Conservation (phyloP, 2,888 invertebrate species). For the Aricia artaxerxes region DNA sequence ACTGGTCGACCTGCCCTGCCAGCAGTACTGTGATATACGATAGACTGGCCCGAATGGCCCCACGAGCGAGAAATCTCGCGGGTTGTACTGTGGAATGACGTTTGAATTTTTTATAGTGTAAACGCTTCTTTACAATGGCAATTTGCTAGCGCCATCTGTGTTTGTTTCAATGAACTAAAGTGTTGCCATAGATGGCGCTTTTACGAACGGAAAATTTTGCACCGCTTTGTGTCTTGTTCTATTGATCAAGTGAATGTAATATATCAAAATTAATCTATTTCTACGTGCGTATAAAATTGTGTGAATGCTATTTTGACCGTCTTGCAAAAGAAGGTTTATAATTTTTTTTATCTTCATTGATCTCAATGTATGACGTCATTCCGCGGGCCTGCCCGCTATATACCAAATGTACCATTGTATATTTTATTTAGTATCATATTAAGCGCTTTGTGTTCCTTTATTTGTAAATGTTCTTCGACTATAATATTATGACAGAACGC, state of each 20-base stretch:
- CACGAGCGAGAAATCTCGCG: slow-evolving; percentile 50
- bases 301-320: slow-evolving; percentile 40
- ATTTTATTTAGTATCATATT: slow-evolving; percentile 58
- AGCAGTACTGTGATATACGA: slow-evolving; percentile 72
- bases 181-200: slow-evolving; percentile 14
- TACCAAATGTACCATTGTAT: slow-evolving; percentile 75
- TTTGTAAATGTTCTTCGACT: slow-evolving; percentile 47
- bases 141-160: slow-evolving; percentile 11
- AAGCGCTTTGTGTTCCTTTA: slow-evolving; percentile 74
- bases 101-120: slow-evolving; percentile 9
- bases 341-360: slow-evolving; percentile 48
- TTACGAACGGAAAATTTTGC: background rate
- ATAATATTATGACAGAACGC: background rate
- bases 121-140: background rate
- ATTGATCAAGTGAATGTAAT: background rate
- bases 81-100: slow-evolving; percentile 55
- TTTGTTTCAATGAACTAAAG: background rate
- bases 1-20: slow-evolving; percentile 57
- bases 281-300: slow-evolving; percentile 52
- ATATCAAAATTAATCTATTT: background rate
- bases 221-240: too few species aligned
- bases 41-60: slow-evolving; percentile 49
- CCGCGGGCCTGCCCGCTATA: slow-evolving; percentile 60
- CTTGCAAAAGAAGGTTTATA: background rate
- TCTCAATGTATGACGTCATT: slow-evolving; percentile 61